Evolutionary conservation across 2,888 invertebrate species (phyloP), one percentile per base, ranked within the genome.

Genomic region (Dryomyza anilis): DNA sequence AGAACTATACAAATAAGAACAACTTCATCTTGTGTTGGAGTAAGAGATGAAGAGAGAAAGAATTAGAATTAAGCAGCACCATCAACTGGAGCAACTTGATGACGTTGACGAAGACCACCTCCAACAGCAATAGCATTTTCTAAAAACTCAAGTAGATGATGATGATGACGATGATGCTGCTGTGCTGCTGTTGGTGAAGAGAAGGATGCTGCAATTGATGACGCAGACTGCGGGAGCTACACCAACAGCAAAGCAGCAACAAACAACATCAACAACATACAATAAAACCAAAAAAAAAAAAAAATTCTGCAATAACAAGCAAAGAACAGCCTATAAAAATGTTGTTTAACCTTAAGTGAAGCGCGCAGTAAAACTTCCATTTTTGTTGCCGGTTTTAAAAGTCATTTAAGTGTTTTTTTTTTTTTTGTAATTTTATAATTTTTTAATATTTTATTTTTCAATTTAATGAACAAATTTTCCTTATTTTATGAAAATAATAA

Each of bases 271-370:
- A 33, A 33, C 33, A 33, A 33, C 6, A 33, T 33, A 33, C 33
- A 33, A 33, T 12, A 33, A 66, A 64, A 65, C 29, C 50, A 61
- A 25, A 39, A 50, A 33, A 21, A 33, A 61, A 21, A 21, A 53
- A 45, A 68, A 50, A 55, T 68, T 64, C 67, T 65, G 65, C 69
- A 67, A 67, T 65, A 69, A 69, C 65, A 69, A 65, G 62, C 62
- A 57, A 67, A 67, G 64, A 71, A 69, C 70, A 70, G 64, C 66
- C 68, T 70, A 70, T 70, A 68, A 71, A 71, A 71, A 69, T 69
- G 66, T 68, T 71, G 70, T 68, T 72, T 63, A 65, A 64, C 67
- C 33, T 50, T 48, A 60, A 57, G 33, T 48, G 59, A 48, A 48
- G 33, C 23, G 23, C 10, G 55, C n/a, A 36, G 60, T 62, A 56